Evolutionary conservation across 2,888 invertebrate genomes (phyloP).

Genomic region (Agrochola circellaris): DNA sequence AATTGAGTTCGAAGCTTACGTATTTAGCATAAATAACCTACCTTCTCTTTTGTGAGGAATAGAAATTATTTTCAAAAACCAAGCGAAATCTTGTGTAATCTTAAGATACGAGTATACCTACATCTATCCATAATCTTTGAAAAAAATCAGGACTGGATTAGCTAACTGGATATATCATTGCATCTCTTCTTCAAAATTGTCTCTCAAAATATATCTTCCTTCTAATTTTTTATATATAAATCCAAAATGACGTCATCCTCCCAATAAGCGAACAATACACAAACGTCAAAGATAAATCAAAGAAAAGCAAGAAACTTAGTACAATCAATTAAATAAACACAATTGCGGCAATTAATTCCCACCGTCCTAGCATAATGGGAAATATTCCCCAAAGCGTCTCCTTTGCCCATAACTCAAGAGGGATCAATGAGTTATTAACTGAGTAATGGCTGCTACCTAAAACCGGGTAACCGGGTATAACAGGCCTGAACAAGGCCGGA

Average conservation of each 20-base stretch:
- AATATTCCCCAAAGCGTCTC: slow-evolving; percentile 68
- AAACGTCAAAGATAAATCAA: slow-evolving; percentile 41
- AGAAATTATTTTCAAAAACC: not conserved
- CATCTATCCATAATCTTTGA: not conserved
- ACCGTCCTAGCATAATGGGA: slow-evolving; percentile 59
- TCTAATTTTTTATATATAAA: not conserved
- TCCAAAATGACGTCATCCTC: not conserved
- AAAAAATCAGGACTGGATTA: not conserved
- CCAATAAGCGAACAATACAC: slow-evolving; percentile 2
- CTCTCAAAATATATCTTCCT: not conserved
- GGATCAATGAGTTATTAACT: slow-evolving; percentile 77
- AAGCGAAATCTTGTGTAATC: not conserved
- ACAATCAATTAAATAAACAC: slow-evolving; percentile 65
- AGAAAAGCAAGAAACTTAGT: slow-evolving; percentile 53
- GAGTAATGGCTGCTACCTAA: slow-evolving; percentile 67
- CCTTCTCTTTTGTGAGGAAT: not conserved
- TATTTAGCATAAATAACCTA: slow-evolving; percentile 5
- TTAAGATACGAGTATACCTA: no score
- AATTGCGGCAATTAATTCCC: slow-evolving; percentile 64
- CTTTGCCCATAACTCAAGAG: slow-evolving; percentile 68
- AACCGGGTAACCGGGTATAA: slow-evolving; percentile 69
- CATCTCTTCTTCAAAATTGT: no score
- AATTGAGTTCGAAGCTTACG: slow-evolving; percentile 29
- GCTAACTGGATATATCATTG: not conserved
- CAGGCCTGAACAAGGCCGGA: slow-evolving; percentile 59